phyloP scores from a whole-genome alignment of 2,888 invertebrate species.

The Zeuzera pyrina region DNA sequence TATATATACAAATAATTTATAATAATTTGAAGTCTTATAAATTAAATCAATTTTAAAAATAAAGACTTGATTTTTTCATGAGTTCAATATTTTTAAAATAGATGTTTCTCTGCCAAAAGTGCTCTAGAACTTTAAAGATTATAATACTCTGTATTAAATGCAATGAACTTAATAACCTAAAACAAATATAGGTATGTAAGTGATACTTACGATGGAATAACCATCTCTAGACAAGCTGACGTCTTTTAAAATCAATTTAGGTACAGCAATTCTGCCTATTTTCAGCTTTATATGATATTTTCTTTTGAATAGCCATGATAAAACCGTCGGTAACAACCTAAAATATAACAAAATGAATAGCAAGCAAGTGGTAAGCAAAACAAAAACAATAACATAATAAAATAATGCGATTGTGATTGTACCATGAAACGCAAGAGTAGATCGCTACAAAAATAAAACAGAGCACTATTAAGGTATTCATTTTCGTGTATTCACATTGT shows the following conservation, averaged over 20 bases:
- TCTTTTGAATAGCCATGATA: constrained; percentile 86
- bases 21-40: no score
- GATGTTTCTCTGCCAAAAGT: no score
- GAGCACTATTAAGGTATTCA: constrained; percentile 51
- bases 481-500: constrained; percentile 21
- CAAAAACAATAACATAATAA: constrained; percentile 17
- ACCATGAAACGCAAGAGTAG: constrained; percentile 77
- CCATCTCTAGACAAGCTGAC: constrained; percentile 86
- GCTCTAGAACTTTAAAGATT: no score
- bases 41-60: no score
- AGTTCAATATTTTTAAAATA: no score
- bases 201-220: constrained; percentile 77
- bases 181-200: not conserved
- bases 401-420: constrained; percentile 30
- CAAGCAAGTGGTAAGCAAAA: constrained; percentile 23
- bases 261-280: constrained; percentile 87
- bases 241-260: constrained; percentile 85
- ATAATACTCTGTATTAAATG: no score
- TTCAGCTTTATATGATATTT: constrained; percentile 85
- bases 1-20: no score
- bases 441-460: constrained; percentile 49
- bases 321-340: constrained; percentile 83
- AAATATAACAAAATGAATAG: constrained; percentile 23
- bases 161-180: no score
- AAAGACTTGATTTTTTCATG: no score